Percentiles rank a stretch among this genome's conserved stretches.
Evolutionary conservation across 2,888 invertebrate species (phyloP).

Genomic region (Rapana venosa): DNA sequence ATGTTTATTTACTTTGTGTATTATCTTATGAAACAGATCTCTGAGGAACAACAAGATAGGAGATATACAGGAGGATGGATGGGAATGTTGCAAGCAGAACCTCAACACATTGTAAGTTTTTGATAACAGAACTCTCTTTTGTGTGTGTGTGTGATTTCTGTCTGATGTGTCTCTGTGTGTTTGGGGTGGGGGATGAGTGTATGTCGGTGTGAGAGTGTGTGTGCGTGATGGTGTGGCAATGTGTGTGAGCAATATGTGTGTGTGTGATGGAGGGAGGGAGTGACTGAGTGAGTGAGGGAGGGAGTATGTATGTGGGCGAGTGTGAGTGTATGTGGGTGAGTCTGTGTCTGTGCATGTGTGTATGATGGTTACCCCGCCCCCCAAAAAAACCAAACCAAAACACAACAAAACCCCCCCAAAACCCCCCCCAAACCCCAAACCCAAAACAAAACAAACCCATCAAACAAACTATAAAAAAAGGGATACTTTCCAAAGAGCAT

Average conservation of each 20-base stretch:
- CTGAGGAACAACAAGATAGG: conserved; percentile 89
- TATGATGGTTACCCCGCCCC: no score
- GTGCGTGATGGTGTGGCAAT: background rate
- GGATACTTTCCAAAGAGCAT: no score
- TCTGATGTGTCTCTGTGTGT: conserved; percentile 25
- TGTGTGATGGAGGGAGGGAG: background rate
- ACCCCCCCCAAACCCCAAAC: no score
- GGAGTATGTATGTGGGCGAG: background rate
- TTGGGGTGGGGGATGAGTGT: background rate
- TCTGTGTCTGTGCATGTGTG: background rate
- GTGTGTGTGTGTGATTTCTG: conserved; percentile 33
- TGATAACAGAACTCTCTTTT: background rate
- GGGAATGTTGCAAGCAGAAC: conserved; percentile 85
- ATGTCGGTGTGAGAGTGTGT: background rate
- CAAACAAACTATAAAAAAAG: no score
- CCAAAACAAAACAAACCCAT: no score
- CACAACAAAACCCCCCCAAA: no score
- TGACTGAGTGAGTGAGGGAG: background rate
- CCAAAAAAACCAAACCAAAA: no score
- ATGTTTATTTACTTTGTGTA: no score
- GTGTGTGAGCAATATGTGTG: background rate
- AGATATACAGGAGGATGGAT: conserved; percentile 88
- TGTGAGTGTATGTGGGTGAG: background rate
- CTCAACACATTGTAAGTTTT: conserved; percentile 83
- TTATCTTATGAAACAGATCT: conserved; percentile 77